phyloP scores from a whole-genome alignment of 2,797 vertebrate genomes.

The Diglossa cyanea region DNA sequence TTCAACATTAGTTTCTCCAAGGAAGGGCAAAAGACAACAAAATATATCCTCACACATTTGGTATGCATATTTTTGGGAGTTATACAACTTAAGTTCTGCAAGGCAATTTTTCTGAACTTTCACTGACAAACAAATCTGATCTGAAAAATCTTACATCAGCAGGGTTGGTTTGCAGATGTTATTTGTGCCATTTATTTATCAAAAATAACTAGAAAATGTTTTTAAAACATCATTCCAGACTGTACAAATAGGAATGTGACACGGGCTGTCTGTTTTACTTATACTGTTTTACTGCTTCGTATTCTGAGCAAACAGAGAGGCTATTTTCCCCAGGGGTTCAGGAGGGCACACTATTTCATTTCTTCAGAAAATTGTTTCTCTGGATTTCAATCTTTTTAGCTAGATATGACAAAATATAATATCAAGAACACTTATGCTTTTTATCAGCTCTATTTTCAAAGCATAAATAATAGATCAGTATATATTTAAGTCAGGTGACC shows the following conservation, averaged over 20 bases:
- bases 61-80: slow-evolving; percentile 17
- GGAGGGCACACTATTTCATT: slow-evolving; percentile 97
- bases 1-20: neutral
- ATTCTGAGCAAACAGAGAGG: slow-evolving; percentile 88
- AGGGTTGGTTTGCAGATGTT: slow-evolving; percentile 68
- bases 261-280: slow-evolving; percentile 94
- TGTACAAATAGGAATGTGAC: slow-evolving; percentile 91
- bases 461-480: slow-evolving; percentile 99
- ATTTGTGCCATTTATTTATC: slow-evolving; percentile 75
- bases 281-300: slow-evolving; percentile 89
- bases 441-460: slow-evolving; percentile 98
- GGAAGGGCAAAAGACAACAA: neutral
- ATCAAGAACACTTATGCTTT: slow-evolving; percentile 99
- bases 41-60: neutral
- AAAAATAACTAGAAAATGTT: slow-evolving; percentile 77
- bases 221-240: slow-evolving; percentile 74
- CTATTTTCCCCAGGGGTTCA: slow-evolving; percentile 97
- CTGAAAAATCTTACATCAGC: slow-evolving; percentile 69
- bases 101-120: slow-evolving; percentile 65
- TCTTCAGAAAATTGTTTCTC: slow-evolving; percentile 99
- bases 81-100: slow-evolving; percentile 43
- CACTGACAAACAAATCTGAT: slow-evolving; percentile 63
- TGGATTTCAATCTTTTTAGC: slow-evolving; percentile 99
- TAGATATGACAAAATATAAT: slow-evolving; percentile 98
- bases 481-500: slow-evolving; percentile 90